phyloP scores from a whole-genome alignment of 1,140 invertebrate genomes.

The Pteromalus puparum region DNA sequence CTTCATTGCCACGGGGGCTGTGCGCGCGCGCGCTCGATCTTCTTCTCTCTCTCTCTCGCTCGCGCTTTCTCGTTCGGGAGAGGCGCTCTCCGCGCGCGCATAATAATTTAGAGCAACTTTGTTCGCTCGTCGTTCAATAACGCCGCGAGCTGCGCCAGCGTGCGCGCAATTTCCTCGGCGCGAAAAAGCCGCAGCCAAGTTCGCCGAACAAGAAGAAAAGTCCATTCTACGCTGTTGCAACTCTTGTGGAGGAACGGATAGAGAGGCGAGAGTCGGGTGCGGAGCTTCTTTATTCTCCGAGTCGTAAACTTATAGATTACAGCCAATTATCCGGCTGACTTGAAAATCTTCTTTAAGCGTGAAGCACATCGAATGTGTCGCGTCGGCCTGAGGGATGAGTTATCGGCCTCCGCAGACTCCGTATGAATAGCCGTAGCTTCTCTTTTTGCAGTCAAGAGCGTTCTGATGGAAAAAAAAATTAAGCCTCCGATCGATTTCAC shows the following conservation, averaged over 20 bases:
- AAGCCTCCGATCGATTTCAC: neutral
- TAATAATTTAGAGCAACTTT: constrained; percentile 56
- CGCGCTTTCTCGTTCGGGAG: constrained; percentile 55
- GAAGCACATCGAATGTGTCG: constrained; percentile 46
- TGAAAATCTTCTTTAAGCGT: constrained; percentile 48
- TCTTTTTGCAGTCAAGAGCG: neutral
- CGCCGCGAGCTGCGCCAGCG: constrained; percentile 38
- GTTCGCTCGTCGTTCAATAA: constrained; percentile 54
- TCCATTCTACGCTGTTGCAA: neutral
- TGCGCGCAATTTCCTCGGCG: constrained; percentile 49
- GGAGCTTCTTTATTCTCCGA: constrained; percentile 42
- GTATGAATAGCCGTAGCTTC: constrained; percentile 31
- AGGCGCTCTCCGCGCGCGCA: constrained; percentile 28
- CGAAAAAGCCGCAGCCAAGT: constrained; percentile 31
- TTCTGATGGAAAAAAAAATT: no score
- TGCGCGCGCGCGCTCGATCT: constrained; percentile 34
- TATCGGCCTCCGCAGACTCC: constrained; percentile 21
- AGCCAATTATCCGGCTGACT: constrained; percentile 53
- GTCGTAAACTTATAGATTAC: constrained; percentile 53
- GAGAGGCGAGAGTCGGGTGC: neutral
- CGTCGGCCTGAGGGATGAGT: constrained; percentile 19
- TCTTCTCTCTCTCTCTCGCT: constrained; percentile 63
- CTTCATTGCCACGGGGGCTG: constrained; percentile 36
- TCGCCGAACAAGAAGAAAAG: constrained; percentile 38
- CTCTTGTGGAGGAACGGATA: neutral